phyloP scores from a whole-genome alignment of 2,797 vertebrate genomes.

The Clarias platycephalus region DNA sequence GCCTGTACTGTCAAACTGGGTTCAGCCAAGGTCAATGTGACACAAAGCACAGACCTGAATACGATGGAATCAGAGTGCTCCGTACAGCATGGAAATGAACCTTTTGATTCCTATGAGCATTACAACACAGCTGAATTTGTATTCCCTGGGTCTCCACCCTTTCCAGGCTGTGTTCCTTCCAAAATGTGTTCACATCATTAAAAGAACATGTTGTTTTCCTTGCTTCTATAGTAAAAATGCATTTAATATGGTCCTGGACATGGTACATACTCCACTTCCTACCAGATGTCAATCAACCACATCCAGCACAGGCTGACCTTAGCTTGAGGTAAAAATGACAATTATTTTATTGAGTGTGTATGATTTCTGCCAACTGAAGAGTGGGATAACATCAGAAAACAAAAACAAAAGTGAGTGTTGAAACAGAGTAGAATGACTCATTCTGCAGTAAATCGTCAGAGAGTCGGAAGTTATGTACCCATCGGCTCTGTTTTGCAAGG shows the following conservation, averaged over 20 bases:
- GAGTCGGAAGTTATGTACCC: conserved; percentile 25
- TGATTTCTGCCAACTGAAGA: conserved; percentile 22
- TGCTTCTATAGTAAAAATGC: conserved; percentile 14
- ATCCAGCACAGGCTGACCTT: conserved; percentile 22
- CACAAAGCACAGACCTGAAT: conserved; percentile 37
- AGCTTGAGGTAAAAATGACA: conserved; percentile 26
- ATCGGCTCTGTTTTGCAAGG: conserved; percentile 30
- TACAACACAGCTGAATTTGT: conserved; percentile 12
- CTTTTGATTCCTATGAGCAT: conserved; percentile 5
- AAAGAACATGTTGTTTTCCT: neutral
- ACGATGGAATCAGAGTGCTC: conserved; percentile 20
- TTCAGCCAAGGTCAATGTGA: conserved; percentile 42
- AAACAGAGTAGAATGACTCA: conserved; percentile 37
- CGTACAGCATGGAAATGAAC: neutral
- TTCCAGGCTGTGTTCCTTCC: conserved; percentile 7
- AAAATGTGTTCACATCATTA: neutral
- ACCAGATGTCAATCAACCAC: conserved; percentile 32
- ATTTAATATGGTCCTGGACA: conserved; percentile 9
- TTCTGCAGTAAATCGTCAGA: conserved; percentile 3
- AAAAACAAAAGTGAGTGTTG: conserved; percentile 47
- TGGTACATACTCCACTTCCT: conserved; percentile 25
- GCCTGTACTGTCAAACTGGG: conserved; percentile 28
- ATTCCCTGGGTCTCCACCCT: neutral
- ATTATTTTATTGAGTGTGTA: conserved; percentile 21
- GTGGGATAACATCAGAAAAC: conserved; percentile 40